Conservation (phyloP, 2,888 invertebrate species). For the Scrobipalpa atriplicella region DNA sequence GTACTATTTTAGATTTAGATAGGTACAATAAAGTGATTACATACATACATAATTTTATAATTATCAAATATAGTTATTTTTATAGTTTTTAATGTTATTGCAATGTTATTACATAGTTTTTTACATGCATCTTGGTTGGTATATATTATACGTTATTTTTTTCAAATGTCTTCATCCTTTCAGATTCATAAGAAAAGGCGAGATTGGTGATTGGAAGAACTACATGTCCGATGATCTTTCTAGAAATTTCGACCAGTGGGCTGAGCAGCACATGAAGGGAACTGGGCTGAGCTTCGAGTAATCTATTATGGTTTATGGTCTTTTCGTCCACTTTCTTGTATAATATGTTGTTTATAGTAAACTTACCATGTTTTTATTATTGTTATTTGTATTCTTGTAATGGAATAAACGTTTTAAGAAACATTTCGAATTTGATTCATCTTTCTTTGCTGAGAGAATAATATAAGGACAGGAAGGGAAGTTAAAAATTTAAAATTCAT, state of each 20-base stretch:
- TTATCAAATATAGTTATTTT: too few species aligned
- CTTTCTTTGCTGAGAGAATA: background rate
- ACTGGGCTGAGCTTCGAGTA: constrained; percentile 85
- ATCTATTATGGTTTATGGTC: constrained; percentile 31
- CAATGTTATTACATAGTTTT: too few species aligned
- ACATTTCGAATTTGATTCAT: background rate
- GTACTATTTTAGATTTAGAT: too few species aligned
- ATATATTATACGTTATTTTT: background rate
- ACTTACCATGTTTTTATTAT: constrained; percentile 21
- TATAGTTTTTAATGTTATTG: too few species aligned
- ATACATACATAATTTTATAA: too few species aligned
- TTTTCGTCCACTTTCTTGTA: background rate
- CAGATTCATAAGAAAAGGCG: constrained; percentile 88
- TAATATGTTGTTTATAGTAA: constrained; percentile 1
- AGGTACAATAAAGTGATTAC: too few species aligned
- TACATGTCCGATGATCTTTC: constrained; percentile 89
- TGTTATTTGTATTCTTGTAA: constrained; percentile 32
- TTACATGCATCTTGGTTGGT: too few species aligned
- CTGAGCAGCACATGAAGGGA: constrained; percentile 82
- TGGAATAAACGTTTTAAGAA: constrained; percentile 31
- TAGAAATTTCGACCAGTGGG: constrained; percentile 88
- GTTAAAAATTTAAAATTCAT: background rate
- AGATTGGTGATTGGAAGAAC: constrained; percentile 91
- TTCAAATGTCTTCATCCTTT: background rate
- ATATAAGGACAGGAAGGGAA: background rate